Conservation (phyloP, 2,888 invertebrate species). For the Xylocampa areola region DNA sequence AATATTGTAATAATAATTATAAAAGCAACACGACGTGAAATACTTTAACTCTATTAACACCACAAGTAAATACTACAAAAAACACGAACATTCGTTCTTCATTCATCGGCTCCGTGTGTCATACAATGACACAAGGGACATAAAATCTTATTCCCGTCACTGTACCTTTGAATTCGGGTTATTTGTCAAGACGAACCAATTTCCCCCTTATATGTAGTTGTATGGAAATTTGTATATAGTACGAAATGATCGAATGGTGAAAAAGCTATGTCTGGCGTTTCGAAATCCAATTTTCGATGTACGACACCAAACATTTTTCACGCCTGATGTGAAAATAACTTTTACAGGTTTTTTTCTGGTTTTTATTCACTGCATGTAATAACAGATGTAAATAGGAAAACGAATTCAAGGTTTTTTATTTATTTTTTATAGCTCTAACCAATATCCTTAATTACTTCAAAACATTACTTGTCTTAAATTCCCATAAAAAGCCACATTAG, state of each 20-base stretch:
- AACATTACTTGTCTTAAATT: too few relatives aligned
- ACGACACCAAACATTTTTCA: constrained; percentile 20
- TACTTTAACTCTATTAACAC: too few relatives aligned
- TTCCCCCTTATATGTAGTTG: constrained; percentile 44
- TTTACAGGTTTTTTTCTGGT: too few relatives aligned
- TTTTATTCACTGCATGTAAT: too few relatives aligned
- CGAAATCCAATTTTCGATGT: constrained; percentile 34
- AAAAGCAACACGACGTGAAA: too few relatives aligned
- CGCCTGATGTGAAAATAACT: background rate
- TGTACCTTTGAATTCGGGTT: constrained; percentile 40
- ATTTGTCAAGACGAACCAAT: constrained; percentile 58
- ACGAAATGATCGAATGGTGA: constrained; percentile 32
- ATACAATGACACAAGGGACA: constrained; percentile 14
- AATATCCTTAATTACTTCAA: too few relatives aligned
- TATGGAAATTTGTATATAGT: constrained; percentile 44
- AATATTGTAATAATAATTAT: too few relatives aligned
- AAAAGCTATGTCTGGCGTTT: constrained; percentile 16
- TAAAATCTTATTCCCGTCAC: constrained; percentile 40
- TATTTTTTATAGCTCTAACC: too few relatives aligned
- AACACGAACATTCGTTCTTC: background rate
- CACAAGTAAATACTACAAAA: too few relatives aligned
- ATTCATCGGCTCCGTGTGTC: constrained; percentile 30
- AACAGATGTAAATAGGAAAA: too few relatives aligned
- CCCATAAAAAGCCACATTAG: too few relatives aligned
- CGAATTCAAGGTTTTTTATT: too few relatives aligned